A percentile compares a stretch with the other conserved stretches of the same genome.
Evolutionary conservation across 2,888 invertebrate species (phyloP).

Genomic region (Lasioglossum oenotherae): DNA sequence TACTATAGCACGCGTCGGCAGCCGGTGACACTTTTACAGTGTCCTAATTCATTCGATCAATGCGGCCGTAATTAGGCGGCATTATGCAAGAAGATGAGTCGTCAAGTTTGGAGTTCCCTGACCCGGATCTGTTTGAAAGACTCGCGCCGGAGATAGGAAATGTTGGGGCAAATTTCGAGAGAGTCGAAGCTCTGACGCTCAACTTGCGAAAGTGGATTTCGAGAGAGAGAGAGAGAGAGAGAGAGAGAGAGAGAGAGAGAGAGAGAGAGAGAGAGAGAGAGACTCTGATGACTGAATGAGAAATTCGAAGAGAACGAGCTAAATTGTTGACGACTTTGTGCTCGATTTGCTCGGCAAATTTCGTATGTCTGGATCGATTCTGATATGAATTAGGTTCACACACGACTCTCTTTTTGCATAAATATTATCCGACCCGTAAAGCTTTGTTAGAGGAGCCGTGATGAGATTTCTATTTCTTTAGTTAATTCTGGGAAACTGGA

Average conservation of each 20-base stretch:
- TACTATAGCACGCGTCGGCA: conserved; percentile 23
- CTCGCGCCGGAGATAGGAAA: conserved; percentile 39
- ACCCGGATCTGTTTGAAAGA: conserved; percentile 33
- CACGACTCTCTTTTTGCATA: no score
- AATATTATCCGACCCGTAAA: no score
- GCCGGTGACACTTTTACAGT: conserved; percentile 62
- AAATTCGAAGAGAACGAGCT: conserved; percentile 12
- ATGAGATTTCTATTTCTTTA: no score
- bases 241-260: no score
- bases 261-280: no score
- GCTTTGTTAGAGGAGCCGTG: no score
- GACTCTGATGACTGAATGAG: conserved; percentile 21
- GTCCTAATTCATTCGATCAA: conserved; percentile 63
- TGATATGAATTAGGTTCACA: neutral
- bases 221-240: conserved; percentile 1
- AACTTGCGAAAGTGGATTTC: conserved; percentile 47
- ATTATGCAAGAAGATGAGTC: conserved; percentile 56
- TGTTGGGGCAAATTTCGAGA: conserved; percentile 26
- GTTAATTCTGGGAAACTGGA: no score
- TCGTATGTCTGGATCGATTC: neutral
- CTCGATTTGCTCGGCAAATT: neutral
- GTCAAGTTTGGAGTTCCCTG: conserved; percentile 47
- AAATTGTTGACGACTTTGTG: conserved; percentile 31
- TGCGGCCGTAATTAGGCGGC: conserved; percentile 55
- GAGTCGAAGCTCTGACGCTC: conserved; percentile 15